Conservation (phyloP, 1,140 invertebrate genomes). For the Lepidotrigona ventralis region DNA sequence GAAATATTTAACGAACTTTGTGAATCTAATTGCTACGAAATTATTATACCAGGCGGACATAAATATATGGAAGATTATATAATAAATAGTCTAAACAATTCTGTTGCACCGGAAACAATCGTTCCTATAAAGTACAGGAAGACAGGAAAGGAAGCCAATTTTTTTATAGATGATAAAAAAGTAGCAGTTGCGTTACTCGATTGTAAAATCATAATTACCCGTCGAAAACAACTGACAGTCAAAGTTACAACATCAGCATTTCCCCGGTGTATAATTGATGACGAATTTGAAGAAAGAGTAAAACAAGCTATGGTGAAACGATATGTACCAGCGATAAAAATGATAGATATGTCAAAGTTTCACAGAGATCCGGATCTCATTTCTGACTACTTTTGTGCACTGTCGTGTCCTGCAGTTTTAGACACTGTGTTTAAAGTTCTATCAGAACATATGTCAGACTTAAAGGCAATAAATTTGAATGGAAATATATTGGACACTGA, state of each 20-base stretch:
- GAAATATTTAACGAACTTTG: conserved; percentile 1
- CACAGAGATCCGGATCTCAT: conserved; percentile 87
- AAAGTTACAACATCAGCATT: conserved; percentile 73
- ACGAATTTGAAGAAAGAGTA: too few relatives aligned
- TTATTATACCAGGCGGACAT: conserved; percentile 85
- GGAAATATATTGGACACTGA: too few relatives aligned
- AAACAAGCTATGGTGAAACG: too few relatives aligned
- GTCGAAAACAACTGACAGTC: conserved; percentile 85
- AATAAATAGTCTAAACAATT: conserved; percentile 82
- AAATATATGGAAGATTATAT: conserved; percentile 87
- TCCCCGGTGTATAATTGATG: too few relatives aligned
- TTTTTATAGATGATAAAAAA: conserved; percentile 87
- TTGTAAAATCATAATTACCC: conserved; percentile 83
- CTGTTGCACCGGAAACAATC: conserved; percentile 84
- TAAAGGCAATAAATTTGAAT: too few relatives aligned
- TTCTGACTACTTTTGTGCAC: conserved; percentile 86
- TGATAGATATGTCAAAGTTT: conserved; percentile 90
- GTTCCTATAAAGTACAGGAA: conserved; percentile 68
- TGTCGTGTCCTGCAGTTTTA: conserved; percentile 87
- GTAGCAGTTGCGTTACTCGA: conserved; percentile 83
- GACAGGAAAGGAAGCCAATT: conserved; percentile 81
- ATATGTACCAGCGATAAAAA: conserved; percentile 88
- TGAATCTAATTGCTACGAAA: conserved; percentile 82
- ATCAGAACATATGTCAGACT: too few relatives aligned
- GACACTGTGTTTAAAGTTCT: conserved; percentile 84